Conservation (phyloP, 2,888 invertebrate species). For the Lepidochitona cinerea region DNA sequence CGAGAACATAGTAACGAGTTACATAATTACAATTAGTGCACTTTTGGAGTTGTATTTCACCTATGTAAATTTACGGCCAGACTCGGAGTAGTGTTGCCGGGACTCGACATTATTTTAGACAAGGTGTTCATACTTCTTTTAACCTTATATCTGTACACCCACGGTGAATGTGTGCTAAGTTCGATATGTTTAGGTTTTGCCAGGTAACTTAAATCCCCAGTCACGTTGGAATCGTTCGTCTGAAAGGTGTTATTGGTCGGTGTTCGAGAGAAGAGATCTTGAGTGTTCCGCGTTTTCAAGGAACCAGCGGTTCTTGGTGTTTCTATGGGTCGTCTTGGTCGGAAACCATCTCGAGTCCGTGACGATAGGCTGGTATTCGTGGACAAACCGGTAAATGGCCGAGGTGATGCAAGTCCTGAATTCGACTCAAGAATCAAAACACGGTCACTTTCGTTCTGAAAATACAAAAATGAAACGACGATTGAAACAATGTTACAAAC, state of each 20-base stretch:
- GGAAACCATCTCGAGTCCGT: background rate
- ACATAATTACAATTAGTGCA: no score
- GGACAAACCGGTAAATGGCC: background rate
- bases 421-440: background rate
- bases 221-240: background rate
- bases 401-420: background rate
- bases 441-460: no score
- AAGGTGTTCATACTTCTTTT: constrained; percentile 60
- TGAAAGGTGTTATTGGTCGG: background rate
- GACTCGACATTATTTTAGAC: constrained; percentile 58
- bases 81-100: constrained; percentile 23
- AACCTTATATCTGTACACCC: constrained; percentile 62
- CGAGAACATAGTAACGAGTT: no score
- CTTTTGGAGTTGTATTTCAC: no score
- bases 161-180: constrained; percentile 51
- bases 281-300: background rate
- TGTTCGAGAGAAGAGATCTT: background rate
- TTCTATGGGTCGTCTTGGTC: background rate
- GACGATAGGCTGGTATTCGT: background rate
- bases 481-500: no score
- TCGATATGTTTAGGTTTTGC: constrained; percentile 21
- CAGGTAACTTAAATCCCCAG: background rate
- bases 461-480: no score
- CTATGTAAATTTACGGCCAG: no score
- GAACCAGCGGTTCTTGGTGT: background rate